phyloP scores from a whole-genome alignment of 2,888 invertebrate species.

The Athalia rosae region DNA sequence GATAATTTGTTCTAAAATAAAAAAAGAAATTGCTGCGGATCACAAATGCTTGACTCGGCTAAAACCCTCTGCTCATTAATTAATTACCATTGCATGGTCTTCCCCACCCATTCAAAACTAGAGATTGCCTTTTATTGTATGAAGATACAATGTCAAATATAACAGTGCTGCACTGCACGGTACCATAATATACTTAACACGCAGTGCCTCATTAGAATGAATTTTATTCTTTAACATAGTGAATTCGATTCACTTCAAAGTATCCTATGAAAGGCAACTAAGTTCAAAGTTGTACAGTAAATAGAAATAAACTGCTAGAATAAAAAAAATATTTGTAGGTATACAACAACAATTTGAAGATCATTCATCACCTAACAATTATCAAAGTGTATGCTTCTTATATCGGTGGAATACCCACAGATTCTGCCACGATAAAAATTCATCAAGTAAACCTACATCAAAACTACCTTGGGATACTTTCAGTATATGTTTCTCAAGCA shows the following conservation, averaged over 20 bases:
- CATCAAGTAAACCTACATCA: too few relatives aligned
- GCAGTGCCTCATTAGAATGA: conserved; percentile 7
- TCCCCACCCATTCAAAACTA: conserved; percentile 4
- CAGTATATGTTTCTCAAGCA: too few relatives aligned
- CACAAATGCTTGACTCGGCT: not conserved
- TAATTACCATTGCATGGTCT: conserved; percentile 3
- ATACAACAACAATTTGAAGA: not conserved
- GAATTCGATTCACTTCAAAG: conserved; percentile 11
- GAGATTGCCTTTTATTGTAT: not conserved
- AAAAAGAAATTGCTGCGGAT: not conserved
- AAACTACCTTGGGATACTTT: too few relatives aligned
- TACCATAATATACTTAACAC: not conserved
- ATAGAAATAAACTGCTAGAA: not conserved
- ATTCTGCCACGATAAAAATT: too few relatives aligned
- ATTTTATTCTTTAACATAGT: conserved; percentile 15
- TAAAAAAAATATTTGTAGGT: not conserved
- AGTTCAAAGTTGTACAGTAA: conserved; percentile 1
- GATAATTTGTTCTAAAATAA: not conserved
- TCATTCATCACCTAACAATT: too few relatives aligned
- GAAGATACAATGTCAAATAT: not conserved
- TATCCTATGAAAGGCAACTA: conserved; percentile 18
- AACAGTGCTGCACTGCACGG: not conserved
- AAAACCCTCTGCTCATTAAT: not conserved
- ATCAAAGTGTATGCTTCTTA: too few relatives aligned
- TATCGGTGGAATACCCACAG: too few relatives aligned